Base-by-base conservation (phyloP, 2,113 vertebrate genomes). In the Melanostigma gelatinosum region DNA sequence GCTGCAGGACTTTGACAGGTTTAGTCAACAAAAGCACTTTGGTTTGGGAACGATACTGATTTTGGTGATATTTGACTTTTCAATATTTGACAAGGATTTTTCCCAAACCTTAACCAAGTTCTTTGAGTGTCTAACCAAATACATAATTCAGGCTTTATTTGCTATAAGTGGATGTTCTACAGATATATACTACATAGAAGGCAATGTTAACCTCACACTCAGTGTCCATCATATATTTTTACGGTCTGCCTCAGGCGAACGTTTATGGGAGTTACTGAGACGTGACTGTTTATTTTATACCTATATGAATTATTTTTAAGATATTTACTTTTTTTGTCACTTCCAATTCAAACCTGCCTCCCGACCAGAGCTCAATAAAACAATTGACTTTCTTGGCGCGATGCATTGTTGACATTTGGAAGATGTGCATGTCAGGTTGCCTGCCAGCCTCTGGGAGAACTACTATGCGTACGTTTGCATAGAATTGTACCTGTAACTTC, bases 321-420 rank as follows among this genome's bases (percentile, higher is more conserved):
- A 63, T 54, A 71, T 65, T 61, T 7, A 64, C 24, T 66, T 34
- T 73, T 64, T 77, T 29, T 48, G 10, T 18, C 29, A n/a, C 62
- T 3, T 44, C 24, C 5, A 63, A 27, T 63, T 22, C 10, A 13
- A n/a, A 70, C 20, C 16, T 42, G 2, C 34, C 29, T 22, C 27
- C 8, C n/a, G 5, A 42, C 27, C 24, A 66, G 24, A 40, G 9
- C 2, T 70, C 36, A 70, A 46, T 64, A 18, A 44, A 29, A 62
- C 22, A 62, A 64, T 57, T 8, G 16, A 55, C 24, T 63, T 50
- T 16, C 42, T 61, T 52, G 36, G 40, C 0, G 2, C 4, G 4
- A 50, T 62, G 40, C 52, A 50, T 60, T 38, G 32, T 34, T 70
- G 11, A 76, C 75, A 18, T 55, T 48, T 61, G 24, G 54, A 50